phyloP scores from a whole-genome alignment of 2,888 invertebrate species.

The Caenorhabditis becei region DNA sequence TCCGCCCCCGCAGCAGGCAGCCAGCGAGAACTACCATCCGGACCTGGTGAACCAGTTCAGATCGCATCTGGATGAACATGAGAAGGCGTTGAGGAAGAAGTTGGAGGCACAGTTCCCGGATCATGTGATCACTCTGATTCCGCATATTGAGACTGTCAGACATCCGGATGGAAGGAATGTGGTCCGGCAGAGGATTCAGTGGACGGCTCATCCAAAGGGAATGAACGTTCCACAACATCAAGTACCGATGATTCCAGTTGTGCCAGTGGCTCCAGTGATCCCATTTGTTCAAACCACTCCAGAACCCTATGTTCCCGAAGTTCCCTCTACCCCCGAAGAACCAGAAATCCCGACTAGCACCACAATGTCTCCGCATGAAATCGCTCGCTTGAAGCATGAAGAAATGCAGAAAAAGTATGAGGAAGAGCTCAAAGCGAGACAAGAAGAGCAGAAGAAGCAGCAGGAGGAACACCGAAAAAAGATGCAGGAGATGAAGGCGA shows the following conservation, averaged over 20 bases:
- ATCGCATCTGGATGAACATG: constrained; percentile 56
- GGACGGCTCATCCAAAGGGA: constrained; percentile 60
- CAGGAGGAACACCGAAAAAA: constrained; percentile 45
- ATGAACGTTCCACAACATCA: constrained; percentile 1
- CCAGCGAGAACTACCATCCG: constrained; percentile 48
- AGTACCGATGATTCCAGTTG: not conserved
- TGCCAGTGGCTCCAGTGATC: constrained; percentile 12
- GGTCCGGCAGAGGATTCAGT: constrained; percentile 58
- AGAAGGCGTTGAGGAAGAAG: constrained; percentile 41
- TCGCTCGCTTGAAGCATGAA: constrained; percentile 46
- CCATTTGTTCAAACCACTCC: not conserved
- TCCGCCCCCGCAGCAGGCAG: constrained; percentile 24
- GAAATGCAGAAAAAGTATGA: constrained; percentile 48
- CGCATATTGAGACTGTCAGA: constrained; percentile 59
- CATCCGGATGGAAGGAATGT: constrained; percentile 58
- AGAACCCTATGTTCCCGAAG: not conserved
- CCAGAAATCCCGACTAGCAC: constrained; percentile 6
- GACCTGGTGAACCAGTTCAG: constrained; percentile 57
- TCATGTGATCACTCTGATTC: constrained; percentile 56
- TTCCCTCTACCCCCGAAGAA: constrained; percentile 3
- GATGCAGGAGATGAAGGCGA: constrained; percentile 35
- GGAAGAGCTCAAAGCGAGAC: constrained; percentile 40
- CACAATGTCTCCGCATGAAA: constrained; percentile 36
- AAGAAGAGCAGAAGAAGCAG: constrained; percentile 44
- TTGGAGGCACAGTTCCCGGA: constrained; percentile 58